Evolutionary conservation across 2,797 vertebrate genomes (phyloP).

Genomic region (Manis pentadactyla): DNA sequence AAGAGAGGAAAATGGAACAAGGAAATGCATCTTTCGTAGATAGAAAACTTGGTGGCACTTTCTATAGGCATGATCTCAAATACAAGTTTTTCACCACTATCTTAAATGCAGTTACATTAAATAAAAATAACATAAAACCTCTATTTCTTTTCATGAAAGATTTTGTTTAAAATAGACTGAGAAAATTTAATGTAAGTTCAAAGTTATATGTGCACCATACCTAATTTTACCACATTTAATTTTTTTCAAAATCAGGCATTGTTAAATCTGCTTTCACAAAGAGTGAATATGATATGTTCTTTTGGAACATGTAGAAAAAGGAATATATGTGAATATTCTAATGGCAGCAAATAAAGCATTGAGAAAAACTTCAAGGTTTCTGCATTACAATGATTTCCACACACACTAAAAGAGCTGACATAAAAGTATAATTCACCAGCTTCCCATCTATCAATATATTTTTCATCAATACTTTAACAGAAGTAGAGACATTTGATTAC

Average conservation of each 20-base stretch:
- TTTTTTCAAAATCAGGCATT: neutral
- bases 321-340: neutral
- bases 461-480: neutral
- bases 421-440: neutral
- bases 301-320: neutral
- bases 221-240: neutral
- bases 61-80: neutral
- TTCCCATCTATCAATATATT: neutral
- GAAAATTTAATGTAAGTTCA: neutral
- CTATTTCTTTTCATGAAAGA: neutral
- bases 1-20: neutral
- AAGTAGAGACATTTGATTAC: neutral
- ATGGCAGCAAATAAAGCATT: neutral
- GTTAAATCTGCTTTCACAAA: neutral
- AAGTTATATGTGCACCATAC: neutral
- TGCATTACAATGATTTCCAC: neutral
- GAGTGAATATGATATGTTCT: neutral
- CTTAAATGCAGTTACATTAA: neutral
- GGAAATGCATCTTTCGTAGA: neutral
- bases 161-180: neutral
- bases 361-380: neutral
- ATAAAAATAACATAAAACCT: neutral
- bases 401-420: neutral
- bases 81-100: neutral
- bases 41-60: neutral